Percentiles rank a stretch among this genome's conserved stretches.
These are phyloP conservation scores for Pecten maximus DNA, from an alignment of 2,888 invertebrate genomes.

Conservation along the genomic window DNA sequence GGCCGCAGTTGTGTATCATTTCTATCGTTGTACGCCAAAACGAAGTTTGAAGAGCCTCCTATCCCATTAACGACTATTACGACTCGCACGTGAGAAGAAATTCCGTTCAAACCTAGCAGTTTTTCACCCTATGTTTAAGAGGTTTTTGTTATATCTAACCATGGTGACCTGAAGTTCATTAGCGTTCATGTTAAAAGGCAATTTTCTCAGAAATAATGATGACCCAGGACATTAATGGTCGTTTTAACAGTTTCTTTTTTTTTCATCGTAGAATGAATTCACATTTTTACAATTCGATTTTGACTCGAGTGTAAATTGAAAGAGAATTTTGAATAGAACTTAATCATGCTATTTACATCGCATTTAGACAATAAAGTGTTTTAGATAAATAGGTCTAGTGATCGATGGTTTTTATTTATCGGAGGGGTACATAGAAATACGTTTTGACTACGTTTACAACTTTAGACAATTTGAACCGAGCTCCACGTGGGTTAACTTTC, in stretches of 20 bases:
- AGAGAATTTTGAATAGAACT: background rate
- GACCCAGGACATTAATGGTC: background rate
- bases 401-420: background rate
- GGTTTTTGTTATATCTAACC: conserved; percentile 11
- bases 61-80: background rate
- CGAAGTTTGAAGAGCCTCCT: background rate
- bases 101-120: background rate
- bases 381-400: background rate
- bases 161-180: background rate
- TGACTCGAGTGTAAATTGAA: conserved; percentile 25
- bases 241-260: conserved; percentile 19
- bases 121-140: conserved; percentile 26
- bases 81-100: background rate
- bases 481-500: background rate
- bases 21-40: background rate
- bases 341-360: background rate
- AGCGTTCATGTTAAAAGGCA: conserved; percentile 10
- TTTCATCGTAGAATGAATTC: background rate
- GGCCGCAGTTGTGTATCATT: background rate
- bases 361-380: background rate
- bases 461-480: background rate
- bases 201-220: conserved; percentile 4
- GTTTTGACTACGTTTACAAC: background rate
- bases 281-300: background rate
- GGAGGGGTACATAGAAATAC: background rate